Conservation (phyloP, 64 coral and sea anemone genomes). For the Montipora cactus region DNA sequence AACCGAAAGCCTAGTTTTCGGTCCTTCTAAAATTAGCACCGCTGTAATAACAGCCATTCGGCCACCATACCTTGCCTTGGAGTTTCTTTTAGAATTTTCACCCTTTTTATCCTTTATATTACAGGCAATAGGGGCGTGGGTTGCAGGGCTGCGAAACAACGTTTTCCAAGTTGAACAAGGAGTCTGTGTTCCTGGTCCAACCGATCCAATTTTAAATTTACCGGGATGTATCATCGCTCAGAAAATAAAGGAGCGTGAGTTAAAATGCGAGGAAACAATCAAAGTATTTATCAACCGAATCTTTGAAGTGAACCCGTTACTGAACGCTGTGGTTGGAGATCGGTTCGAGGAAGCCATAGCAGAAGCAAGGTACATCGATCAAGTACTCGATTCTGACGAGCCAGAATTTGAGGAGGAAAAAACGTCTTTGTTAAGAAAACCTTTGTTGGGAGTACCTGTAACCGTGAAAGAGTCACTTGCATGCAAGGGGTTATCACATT, state of each 20-base stretch:
- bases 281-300: slow-evolving; percentile 70
- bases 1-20: too few species aligned
- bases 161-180: slow-evolving; percentile 14
- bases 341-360: slow-evolving; percentile 75
- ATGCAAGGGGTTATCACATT: slow-evolving; percentile 76
- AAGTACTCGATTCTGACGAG: slow-evolving; percentile 61
- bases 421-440: slow-evolving; percentile 52
- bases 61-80: background rate
- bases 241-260: slow-evolving; percentile 53
- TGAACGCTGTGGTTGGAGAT: slow-evolving; percentile 81
- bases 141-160: slow-evolving; percentile 72
- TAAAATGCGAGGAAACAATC: slow-evolving; percentile 53
- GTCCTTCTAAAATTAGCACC: background rate
- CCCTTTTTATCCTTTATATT: slow-evolving; percentile 1
- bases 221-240: slow-evolving; percentile 40
- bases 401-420: slow-evolving; percentile 36
- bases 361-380: slow-evolving; percentile 80
- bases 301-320: slow-evolving; percentile 72
- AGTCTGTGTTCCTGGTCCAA: slow-evolving; percentile 10
- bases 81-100: background rate
- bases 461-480: slow-evolving; percentile 87
- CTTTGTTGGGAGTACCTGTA: slow-evolving; percentile 77
- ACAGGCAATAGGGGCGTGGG: slow-evolving; percentile 18
- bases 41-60: too few species aligned
- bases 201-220: slow-evolving; percentile 53